Conservation (phyloP, 2,113 vertebrate species). For the Microcebus ravelobensis region DNA sequence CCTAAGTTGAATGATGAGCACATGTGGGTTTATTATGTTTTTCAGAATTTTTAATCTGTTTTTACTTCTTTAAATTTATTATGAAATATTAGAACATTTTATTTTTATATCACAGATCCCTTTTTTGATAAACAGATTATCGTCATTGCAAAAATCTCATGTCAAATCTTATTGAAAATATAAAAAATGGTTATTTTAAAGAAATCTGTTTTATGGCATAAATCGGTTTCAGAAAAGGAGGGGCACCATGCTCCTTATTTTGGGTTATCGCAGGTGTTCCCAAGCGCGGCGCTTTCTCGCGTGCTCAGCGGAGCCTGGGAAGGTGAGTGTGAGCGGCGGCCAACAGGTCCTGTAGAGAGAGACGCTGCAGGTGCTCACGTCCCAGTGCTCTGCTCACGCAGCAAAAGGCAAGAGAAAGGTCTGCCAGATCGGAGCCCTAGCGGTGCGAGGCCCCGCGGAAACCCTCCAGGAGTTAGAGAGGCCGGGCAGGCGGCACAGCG, state of each 20-base stretch:
- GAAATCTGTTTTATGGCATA: neutral
- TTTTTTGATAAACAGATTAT: neutral
- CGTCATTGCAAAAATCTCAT: neutral
- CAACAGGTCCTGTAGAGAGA: neutral
- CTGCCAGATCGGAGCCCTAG: neutral
- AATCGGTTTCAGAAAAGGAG: neutral
- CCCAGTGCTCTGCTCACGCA: neutral
- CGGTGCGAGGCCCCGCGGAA: neutral
- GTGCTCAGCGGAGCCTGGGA: neutral
- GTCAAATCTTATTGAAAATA: neutral
- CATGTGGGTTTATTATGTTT: neutral
- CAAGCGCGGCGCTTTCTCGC: no score
- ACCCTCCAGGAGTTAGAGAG: no score
- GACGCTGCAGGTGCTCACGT: fast-evolving
- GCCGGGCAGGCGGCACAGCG: no score
- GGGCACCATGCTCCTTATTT: neutral
- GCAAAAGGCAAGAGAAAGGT: neutral
- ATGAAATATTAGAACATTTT: neutral
- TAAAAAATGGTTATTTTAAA: neutral
- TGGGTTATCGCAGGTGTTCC: neutral
- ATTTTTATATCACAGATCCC: neutral
- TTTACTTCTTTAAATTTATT: neutral
- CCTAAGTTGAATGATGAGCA: neutral
- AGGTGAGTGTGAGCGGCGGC: neutral
- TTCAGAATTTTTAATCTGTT: neutral